Evolutionary conservation across 2,113 vertebrate species (phyloP), one percentile per base, ranked within the genome.

Genomic region (Nycticryphes semicollaris): DNA sequence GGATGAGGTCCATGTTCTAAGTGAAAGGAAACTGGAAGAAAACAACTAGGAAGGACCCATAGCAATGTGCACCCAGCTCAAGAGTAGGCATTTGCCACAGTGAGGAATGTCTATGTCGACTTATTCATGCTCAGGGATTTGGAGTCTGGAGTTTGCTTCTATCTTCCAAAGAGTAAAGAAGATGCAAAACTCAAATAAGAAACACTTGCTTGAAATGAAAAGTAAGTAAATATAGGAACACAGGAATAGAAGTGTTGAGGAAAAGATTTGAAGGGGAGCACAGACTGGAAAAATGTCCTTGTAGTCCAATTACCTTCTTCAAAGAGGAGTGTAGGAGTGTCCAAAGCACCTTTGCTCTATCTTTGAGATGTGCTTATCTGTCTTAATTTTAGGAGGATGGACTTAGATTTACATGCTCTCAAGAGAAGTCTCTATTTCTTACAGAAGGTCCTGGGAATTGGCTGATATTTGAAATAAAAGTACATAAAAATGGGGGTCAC

Each of bases 211-310:
- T 84, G 10, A 67, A 59, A 63, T 47, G 10, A 69, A 84, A 94
- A 68, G 7, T 28, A 59, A 45, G 3, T 45, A 70, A 66, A 50
- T 78, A 48, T 6, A 50, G 14, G 17, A 91, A 67, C 12, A 25
- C 5, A 66, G 37, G 30, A 84, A 35, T 18, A 62, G 22, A 66
- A 75, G 22, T 6, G 23, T 22, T 24, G 13, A 14, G 35, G 14
- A 23, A 63, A 56, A 87, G 4, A 3, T 72, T 54, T 77, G 48
- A 67, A 70, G 28, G 13, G 21, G 17, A 80, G 14, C 3, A 27
- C 27, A 0, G 0, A 5, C 14, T 62, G 7, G 10, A 84, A 83
- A 83, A 77, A 62, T 41, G 37, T 8, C 15, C 4, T 51, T 89
- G 62, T 35, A 39, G 43, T 56, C 25, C 14, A 53, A 10, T 35